Evolutionary conservation across 2,888 invertebrate genomes (phyloP).

Genomic region (Antheraea assamensis): DNA sequence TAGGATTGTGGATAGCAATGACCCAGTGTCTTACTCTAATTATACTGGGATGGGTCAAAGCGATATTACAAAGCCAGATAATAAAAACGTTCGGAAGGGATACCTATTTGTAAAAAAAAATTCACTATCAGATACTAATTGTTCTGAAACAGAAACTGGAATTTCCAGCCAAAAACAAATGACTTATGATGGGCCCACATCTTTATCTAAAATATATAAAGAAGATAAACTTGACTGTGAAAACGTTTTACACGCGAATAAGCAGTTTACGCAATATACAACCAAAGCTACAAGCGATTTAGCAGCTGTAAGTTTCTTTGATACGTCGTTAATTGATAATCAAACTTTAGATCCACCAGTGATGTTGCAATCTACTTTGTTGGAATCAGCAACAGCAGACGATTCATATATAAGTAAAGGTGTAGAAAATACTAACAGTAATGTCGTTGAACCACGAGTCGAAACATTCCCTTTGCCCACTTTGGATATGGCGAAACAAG

Average conservation of each 20-base stretch:
- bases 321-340: slow-evolving; percentile 11
- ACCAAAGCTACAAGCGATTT: slow-evolving; percentile 14
- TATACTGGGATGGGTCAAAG: slow-evolving; percentile 5
- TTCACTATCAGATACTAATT: background rate
- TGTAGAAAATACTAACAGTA: background rate
- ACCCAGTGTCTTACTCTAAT: slow-evolving; percentile 12
- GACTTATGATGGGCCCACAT: background rate
- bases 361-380: too few relatives aligned
- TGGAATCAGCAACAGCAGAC: background rate
- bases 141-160: slow-evolving; percentile 21
- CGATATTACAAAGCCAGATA: background rate
- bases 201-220: background rate
- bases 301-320: slow-evolving; percentile 26
- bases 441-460: background rate
- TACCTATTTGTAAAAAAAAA: background rate
- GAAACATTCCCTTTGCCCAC: background rate
- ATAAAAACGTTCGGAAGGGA: background rate
- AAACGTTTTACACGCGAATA: slow-evolving; percentile 3
- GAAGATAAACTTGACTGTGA: background rate
- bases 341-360: background rate
- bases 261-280: background rate
- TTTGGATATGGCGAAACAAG: slow-evolving; percentile 5
- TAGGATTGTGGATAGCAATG: background rate
- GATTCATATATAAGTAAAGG: background rate
- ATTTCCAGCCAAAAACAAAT: background rate